These are phyloP conservation scores for Napeogenes inachia DNA, from an alignment of 2,888 invertebrate genomes.

Conservation along the genomic window DNA sequence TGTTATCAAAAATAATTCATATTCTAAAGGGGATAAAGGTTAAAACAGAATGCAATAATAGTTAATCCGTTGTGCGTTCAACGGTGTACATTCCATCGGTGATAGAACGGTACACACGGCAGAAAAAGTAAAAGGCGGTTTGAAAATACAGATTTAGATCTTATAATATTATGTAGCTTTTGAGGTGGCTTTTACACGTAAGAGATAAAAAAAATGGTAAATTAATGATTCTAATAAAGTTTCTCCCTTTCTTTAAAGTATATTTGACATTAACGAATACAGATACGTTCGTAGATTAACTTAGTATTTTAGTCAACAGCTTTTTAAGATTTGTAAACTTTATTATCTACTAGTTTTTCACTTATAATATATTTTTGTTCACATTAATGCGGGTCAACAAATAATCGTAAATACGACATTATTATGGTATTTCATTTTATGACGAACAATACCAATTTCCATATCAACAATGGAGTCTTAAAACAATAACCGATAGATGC, in stretches of 20 bases:
- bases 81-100: slow-evolving; percentile 26
- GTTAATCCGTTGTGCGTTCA: slow-evolving; percentile 1
- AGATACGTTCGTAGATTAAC: no score
- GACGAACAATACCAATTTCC: slow-evolving; percentile 1
- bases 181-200: no score
- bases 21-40: not conserved
- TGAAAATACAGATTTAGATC: slow-evolving; percentile 9
- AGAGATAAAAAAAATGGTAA: no score
- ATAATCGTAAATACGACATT: no score
- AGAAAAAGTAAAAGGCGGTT: slow-evolving; percentile 25
- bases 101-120: slow-evolving; percentile 27
- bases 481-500: slow-evolving; percentile 10
- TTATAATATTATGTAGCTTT: not conserved
- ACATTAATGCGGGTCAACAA: no score
- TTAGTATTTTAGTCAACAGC: no score
- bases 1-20: slow-evolving; percentile 15
- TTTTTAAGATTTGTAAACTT: no score
- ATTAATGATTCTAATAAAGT: no score
- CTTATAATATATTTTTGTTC: no score
- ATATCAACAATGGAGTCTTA: slow-evolving; percentile 6
- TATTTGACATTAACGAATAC: no score
- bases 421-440: slow-evolving; percentile 1
- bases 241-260: no score
- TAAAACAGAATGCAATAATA: slow-evolving; percentile 1
- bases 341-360: no score